Evolutionary conservation across 2,113 vertebrate genomes (phyloP), one percentile per base, ranked within the genome.

Genomic region (Mobula hypostoma): DNA sequence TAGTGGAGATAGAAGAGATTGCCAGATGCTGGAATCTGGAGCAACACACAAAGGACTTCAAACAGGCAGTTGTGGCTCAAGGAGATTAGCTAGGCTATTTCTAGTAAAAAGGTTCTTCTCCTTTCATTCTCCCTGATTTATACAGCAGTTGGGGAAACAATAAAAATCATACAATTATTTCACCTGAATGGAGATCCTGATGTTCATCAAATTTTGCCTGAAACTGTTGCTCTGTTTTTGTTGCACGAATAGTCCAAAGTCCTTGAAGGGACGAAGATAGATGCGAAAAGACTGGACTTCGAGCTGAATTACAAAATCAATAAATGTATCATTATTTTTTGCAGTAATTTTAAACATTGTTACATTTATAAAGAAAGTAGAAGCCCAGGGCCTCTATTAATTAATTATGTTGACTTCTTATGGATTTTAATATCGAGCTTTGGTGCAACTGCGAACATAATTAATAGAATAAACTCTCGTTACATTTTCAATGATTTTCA

Each of bases 211-310:
- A 99, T 82, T 97, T 95, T 90, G 98, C 96, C 96, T 99, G 98
- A 95, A 98, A 99, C 92, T 96, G 96, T 94, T 97, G 95, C 95
- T 99, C 98, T 12, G 97, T 97, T 96, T 95, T 98, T 95, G 98
- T 98, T 2, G 98, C 98, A 94, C 98, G 97, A 95, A 99, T 98
- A 94, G 98, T 98, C 97, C 98, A 98, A 95, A 99, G 97, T 63
- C 99, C 98, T 96, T 99, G 98, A 70, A 99, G 98, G 74, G 98
- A 98, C 9, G 98, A 98, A 0, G 98, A 99, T 24, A 99, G 96
- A 95, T 99, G 99, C 95, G 98, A 99, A 95, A 99, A 99, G 0
- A 99, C 98, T 0, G 98, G 98, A 96, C 98, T 99, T 95, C 98
- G 97, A 94, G 98, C 99, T 99, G 94, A 76, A 88, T 83, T 80